Evolutionary conservation across 2,888 invertebrate species (phyloP).

Genomic region (Antheraea yamamai): DNA sequence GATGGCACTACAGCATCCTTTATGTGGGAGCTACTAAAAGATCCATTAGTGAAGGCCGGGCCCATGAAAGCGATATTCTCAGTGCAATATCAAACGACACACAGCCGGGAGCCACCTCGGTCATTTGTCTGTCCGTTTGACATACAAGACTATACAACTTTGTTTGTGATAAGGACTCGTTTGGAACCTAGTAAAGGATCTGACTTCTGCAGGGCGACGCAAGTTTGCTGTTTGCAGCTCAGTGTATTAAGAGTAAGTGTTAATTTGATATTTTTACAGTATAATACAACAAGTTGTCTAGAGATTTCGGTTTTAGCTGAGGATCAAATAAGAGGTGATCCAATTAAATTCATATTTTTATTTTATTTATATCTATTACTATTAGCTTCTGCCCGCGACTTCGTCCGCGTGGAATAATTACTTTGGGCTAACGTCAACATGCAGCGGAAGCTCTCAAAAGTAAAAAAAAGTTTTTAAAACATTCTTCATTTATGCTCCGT

Average conservation of each 20-base stretch:
- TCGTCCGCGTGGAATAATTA: too few relatives aligned
- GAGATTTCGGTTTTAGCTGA: too few relatives aligned
- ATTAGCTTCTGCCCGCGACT: too few relatives aligned
- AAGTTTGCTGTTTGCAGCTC: conserved; percentile 91
- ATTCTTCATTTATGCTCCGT: too few relatives aligned
- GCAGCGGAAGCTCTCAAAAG: too few relatives aligned
- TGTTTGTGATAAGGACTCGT: conserved; percentile 90
- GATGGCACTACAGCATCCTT: conserved; percentile 90
- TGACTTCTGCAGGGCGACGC: conserved; percentile 94
- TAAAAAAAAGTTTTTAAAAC: too few relatives aligned
- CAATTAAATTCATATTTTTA: too few relatives aligned
- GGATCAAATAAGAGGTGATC: too few relatives aligned
- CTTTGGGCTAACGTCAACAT: too few relatives aligned
- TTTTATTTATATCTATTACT: too few relatives aligned
- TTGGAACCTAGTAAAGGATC: conserved; percentile 90
- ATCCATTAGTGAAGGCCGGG: conserved; percentile 81
- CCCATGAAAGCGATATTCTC: conserved; percentile 76
- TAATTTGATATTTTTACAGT: neutral
- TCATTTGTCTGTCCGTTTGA: conserved; percentile 88
- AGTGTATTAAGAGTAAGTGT: conserved; percentile 84
- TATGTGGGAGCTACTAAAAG: conserved; percentile 90
- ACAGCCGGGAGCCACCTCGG: conserved; percentile 59
- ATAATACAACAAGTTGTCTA: too few relatives aligned
- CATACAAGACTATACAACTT: conserved; percentile 91
- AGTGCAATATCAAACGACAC: conserved; percentile 58